These are phyloP conservation scores for Iselma pallidipennis DNA, from an alignment of 2,888 invertebrate species.

Conservation along the genomic window DNA sequence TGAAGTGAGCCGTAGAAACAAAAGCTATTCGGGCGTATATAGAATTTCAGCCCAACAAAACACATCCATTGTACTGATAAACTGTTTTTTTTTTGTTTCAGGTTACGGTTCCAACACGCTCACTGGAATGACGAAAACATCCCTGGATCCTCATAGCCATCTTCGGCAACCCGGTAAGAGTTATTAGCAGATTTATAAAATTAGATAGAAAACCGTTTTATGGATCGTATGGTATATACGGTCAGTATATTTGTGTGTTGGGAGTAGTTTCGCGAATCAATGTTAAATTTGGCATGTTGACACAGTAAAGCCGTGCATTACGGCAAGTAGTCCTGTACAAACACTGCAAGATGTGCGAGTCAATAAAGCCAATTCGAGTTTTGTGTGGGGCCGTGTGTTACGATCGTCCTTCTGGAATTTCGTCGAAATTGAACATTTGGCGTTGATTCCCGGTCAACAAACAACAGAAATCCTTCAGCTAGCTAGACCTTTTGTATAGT, in stretches of 20 bases:
- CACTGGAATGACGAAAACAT: slow-evolving; percentile 78
- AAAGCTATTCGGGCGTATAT: slow-evolving; percentile 48
- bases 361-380: slow-evolving; percentile 44
- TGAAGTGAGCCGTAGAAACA: slow-evolving; percentile 53
- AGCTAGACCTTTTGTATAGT: background rate
- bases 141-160: slow-evolving; percentile 86
- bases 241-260: slow-evolving; percentile 13
- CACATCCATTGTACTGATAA: slow-evolving; percentile 19
- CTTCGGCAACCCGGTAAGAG: slow-evolving; percentile 83
- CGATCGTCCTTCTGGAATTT: background rate
- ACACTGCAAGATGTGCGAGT: slow-evolving; percentile 45
- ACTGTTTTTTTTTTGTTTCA: slow-evolving; percentile 60
- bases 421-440: background rate
- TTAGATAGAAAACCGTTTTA: too few species aligned
- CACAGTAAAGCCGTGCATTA: slow-evolving; percentile 51
- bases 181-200: background rate
- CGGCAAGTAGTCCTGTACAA: slow-evolving; percentile 49
- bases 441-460: background rate
- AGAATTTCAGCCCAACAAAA: slow-evolving; percentile 27
- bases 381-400: background rate
- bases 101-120: slow-evolving; percentile 85
- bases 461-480: background rate
- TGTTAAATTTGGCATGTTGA: slow-evolving; percentile 46
- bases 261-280: slow-evolving; percentile 43
- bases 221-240: too few species aligned